A percentile compares a stretch with the other conserved stretches of the same genome.
phyloP scores from a whole-genome alignment of 1,140 invertebrate species.

The Protaetia brevitarsis region DNA sequence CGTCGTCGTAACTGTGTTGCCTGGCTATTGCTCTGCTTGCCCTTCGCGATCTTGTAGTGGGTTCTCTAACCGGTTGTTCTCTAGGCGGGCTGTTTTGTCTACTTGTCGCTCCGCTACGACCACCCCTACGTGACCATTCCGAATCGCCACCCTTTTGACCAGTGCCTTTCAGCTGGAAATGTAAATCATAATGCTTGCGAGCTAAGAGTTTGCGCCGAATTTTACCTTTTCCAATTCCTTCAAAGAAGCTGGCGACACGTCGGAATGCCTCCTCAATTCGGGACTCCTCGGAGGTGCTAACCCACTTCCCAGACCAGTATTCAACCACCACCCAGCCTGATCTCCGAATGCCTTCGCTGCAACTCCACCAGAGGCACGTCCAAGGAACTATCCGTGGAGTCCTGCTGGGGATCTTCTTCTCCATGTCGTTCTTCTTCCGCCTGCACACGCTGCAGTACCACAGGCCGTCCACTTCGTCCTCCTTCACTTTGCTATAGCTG shows the following conservation, averaged over 20 bases:
- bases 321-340: conserved; percentile 60
- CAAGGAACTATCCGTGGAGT: conserved; percentile 74
- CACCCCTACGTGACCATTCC: conserved; percentile 46
- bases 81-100: conserved; percentile 52
- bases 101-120: conserved; percentile 52
- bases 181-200: not conserved
- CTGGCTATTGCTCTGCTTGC: conserved; percentile 65
- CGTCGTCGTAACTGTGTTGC: conserved; percentile 79
- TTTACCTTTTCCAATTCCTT: conserved; percentile 80
- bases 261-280: conserved; percentile 74
- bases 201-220: not conserved
- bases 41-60: conserved; percentile 53
- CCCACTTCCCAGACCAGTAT: conserved; percentile 51
- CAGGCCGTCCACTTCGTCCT: conserved; percentile 64
- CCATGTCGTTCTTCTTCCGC: conserved; percentile 65
- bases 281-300: conserved; percentile 74
- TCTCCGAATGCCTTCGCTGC: conserved; percentile 75
- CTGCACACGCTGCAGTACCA: conserved; percentile 48
- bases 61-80: conserved; percentile 38
- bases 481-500: conserved; percentile 79
- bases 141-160: conserved; percentile 40
- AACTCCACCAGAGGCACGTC: conserved; percentile 74
- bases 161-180: conserved; percentile 44
- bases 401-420: conserved; percentile 65
- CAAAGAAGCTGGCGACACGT: conserved; percentile 77